Evolutionary conservation across 2,888 invertebrate genomes (phyloP).

Genomic region (Microplitis deprimator): DNA sequence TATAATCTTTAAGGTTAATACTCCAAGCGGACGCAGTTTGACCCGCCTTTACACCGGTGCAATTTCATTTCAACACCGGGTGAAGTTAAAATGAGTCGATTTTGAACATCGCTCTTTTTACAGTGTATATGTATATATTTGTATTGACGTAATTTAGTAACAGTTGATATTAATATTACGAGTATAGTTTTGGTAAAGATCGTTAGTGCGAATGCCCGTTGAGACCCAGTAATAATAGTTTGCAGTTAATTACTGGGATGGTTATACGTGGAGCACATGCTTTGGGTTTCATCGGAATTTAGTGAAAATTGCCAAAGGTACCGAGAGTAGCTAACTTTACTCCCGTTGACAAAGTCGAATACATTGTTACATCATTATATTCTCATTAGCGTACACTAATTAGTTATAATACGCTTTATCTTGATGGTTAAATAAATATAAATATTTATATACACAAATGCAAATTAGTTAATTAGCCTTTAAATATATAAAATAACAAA

Average conservation of each 20-base stretch:
- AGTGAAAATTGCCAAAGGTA: conserved; percentile 34
- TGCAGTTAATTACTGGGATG: conserved; percentile 40
- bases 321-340: conserved; percentile 2
- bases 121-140: not conserved
- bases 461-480: not conserved
- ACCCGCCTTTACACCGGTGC: too few relatives aligned
- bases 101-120: too few relatives aligned
- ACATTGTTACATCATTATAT: conserved; percentile 9
- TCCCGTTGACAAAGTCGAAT: not conserved
- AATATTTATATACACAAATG: not conserved
- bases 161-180: conserved; percentile 19
- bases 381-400: conserved; percentile 1
- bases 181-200: conserved; percentile 18
- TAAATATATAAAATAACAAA: not conserved
- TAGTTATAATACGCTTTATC: not conserved
- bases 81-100: too few relatives aligned
- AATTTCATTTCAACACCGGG: too few relatives aligned
- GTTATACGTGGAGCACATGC: conserved; percentile 27
- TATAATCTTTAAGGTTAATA: too few relatives aligned
- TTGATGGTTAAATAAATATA: not conserved
- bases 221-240: conserved; percentile 41
- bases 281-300: conserved; percentile 39
- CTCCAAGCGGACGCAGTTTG: too few relatives aligned
- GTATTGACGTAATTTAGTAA: conserved; percentile 4
- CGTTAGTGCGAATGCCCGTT: conserved; percentile 33